These are phyloP conservation scores for Clunio marinus DNA, from an alignment of 2,888 invertebrate species.

Conservation along the genomic window DNA sequence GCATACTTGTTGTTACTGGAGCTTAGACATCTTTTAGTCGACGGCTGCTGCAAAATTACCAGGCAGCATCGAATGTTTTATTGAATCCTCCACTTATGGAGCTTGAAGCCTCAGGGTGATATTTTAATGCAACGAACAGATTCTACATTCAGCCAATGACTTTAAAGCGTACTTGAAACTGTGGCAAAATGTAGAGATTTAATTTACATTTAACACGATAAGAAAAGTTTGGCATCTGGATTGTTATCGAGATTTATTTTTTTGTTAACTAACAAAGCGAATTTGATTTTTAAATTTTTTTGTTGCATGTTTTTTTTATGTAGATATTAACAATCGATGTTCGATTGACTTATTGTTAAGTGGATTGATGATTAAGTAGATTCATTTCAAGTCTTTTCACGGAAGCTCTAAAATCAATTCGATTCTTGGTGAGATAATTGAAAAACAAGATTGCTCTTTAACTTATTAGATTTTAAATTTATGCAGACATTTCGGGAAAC, in stretches of 20 bases:
- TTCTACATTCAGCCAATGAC: background rate
- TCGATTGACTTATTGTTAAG: too few species aligned
- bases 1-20: background rate
- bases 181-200: background rate
- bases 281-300: too few species aligned
- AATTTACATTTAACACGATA: constrained; percentile 20
- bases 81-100: background rate
- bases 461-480: too few species aligned
- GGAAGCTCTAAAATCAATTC: too few species aligned
- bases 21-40: background rate
- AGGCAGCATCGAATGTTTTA: background rate
- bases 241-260: background rate
- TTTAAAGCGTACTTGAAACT: background rate
- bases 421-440: too few species aligned
- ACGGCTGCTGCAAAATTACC: constrained; percentile 25
- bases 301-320: too few species aligned
- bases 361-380: too few species aligned
- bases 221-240: background rate
- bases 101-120: background rate
- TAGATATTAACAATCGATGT: too few species aligned
- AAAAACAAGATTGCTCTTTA: too few species aligned
- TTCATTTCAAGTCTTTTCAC: too few species aligned
- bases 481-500: too few species aligned
- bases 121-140: background rate
- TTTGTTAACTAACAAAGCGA: background rate